Percentiles rank a stretch among this genome's conserved stretches.
These are phyloP conservation scores for Botia almorhae DNA, from an alignment of 2,797 vertebrate genomes.

Conservation along the genomic window DNA sequence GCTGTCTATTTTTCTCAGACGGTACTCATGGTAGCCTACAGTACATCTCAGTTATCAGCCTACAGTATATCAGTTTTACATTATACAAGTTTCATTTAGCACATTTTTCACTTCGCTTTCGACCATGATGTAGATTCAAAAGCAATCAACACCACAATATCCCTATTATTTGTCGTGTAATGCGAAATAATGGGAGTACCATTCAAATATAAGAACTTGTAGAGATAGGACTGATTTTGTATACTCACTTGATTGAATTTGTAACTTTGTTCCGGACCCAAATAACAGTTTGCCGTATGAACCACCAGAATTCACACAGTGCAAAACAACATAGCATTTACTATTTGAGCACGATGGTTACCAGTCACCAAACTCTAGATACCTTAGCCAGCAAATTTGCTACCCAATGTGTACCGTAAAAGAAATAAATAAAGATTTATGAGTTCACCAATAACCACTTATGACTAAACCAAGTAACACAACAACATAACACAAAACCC, in stretches of 20 bases:
- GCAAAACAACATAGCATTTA: neutral
- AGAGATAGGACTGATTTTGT: neutral
- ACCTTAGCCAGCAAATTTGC: neutral
- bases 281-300: neutral
- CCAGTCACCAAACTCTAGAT: neutral
- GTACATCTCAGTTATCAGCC: too few relatives aligned
- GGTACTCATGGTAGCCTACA: too few relatives aligned
- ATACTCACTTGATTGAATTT: neutral
- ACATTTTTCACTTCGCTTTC: too few relatives aligned
- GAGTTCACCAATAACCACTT: too few relatives aligned
- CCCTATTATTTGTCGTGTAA: neutral
- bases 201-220: neutral
- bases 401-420: neutral
- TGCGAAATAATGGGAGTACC: neutral
- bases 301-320: slow-evolving; percentile 39
- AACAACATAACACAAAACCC: too few relatives aligned
- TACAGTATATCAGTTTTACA: too few relatives aligned
- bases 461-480: too few relatives aligned
- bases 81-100: too few relatives aligned
- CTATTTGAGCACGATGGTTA: neutral
- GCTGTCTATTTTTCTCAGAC: too few relatives aligned
- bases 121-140: too few relatives aligned
- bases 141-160: neutral
- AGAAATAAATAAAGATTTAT: too few relatives aligned
- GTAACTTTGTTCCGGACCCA: slow-evolving; percentile 18